Percentiles rank a stretch among this genome's conserved stretches.
phyloP scores from a whole-genome alignment of 2,888 invertebrate genomes.

The Lepidonotus clava region DNA sequence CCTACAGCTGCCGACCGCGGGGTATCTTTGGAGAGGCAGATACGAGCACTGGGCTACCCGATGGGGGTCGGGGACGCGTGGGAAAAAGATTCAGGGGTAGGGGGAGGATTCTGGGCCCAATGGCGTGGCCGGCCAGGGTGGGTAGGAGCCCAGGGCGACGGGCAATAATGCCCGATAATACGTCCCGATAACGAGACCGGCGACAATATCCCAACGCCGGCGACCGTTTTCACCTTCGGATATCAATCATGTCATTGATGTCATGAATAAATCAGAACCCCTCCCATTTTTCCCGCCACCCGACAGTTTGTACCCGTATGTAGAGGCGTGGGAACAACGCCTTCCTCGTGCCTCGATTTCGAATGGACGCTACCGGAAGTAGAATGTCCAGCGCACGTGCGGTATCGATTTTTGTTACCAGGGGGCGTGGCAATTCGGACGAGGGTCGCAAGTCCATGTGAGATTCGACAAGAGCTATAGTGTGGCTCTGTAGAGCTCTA shows the following conservation, averaged over 20 bases:
- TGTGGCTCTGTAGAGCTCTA: no score
- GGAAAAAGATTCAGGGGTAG: neutral
- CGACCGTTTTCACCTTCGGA: conserved; percentile 13
- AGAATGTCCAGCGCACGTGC: neutral
- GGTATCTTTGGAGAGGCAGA: neutral
- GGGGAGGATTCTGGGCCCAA: neutral
- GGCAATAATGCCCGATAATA: neutral
- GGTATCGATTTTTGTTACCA: neutral
- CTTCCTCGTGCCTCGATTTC: neutral
- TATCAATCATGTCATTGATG: neutral
- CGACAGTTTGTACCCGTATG: neutral
- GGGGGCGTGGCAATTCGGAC: no score
- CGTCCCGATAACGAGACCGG: neutral
- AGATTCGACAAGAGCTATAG: no score
- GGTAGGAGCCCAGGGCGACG: neutral
- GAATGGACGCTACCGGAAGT: neutral
- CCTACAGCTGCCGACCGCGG: neutral
- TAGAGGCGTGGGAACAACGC: neutral
- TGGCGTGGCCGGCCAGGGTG: neutral
- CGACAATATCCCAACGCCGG: neutral
- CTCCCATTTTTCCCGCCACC: no score
- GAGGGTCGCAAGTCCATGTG: no score
- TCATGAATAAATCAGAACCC: conserved; percentile 23
- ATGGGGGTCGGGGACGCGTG: neutral
- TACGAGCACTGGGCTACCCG: neutral